Evolutionary conservation across 2,113 vertebrate species (phyloP).

Genomic region (Caretta caretta): DNA sequence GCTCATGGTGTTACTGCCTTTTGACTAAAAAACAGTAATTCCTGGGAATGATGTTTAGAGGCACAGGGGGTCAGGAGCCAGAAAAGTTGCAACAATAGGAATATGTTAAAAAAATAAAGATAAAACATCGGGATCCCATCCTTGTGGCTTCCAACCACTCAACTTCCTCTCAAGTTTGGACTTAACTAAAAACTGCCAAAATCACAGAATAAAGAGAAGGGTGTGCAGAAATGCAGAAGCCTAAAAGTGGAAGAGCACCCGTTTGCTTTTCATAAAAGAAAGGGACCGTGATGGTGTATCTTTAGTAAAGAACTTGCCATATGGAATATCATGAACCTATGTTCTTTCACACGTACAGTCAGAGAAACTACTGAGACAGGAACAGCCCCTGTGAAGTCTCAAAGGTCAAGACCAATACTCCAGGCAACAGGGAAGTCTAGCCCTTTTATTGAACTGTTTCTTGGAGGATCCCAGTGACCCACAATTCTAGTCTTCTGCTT

Average conservation of each 20-base stretch:
- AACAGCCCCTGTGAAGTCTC: conserved; percentile 10
- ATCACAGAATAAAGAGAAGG: not conserved
- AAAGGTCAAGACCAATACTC: not conserved
- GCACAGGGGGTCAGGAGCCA: not conserved
- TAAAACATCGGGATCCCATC: not conserved
- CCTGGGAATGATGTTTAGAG: not conserved
- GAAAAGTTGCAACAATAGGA: not conserved
- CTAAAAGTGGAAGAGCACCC: not conserved
- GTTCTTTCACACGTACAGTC: not conserved
- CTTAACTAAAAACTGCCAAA: not conserved
- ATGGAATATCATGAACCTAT: not conserved
- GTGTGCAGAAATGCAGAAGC: not conserved
- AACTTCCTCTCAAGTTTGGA: not conserved
- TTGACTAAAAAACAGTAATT: not conserved
- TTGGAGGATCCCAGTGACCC: not conserved
- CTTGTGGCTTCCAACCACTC: not conserved
- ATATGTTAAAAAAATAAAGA: not conserved
- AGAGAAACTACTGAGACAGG: not conserved
- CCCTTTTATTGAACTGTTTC: not conserved
- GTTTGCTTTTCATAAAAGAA: not conserved
- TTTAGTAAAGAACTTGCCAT: not conserved
- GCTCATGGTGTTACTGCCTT: not conserved
- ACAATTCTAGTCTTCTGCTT: not conserved
- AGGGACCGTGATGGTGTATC: not conserved
- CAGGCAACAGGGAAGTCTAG: not conserved